Evolutionary conservation across 2,888 invertebrate species (phyloP).

Genomic region (Cryptocephalus primarius): DNA sequence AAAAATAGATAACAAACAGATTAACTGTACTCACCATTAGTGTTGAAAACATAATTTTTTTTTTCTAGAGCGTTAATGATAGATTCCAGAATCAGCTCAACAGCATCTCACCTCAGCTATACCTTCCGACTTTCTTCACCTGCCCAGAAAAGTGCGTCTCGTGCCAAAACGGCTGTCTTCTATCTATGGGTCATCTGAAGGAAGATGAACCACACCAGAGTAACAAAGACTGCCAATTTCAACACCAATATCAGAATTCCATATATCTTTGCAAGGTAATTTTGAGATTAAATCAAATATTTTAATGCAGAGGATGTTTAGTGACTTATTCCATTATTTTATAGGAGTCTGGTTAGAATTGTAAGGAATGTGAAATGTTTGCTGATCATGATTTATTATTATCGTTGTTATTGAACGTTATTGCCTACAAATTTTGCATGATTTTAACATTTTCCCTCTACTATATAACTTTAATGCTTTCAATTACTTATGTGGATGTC

Average conservation of each 20-base stretch:
- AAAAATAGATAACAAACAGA: too few species aligned
- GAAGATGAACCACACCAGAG: slow-evolving; percentile 49
- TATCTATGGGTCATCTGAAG: slow-evolving; percentile 55
- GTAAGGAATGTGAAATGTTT: too few species aligned
- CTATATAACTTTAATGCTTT: too few species aligned
- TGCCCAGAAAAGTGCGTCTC: slow-evolving; percentile 61
- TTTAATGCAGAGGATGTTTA: too few species aligned
- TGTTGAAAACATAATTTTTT: slow-evolving; percentile 1
- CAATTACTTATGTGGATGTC: too few species aligned
- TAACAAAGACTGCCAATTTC: slow-evolving; percentile 46
- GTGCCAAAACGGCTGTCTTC: slow-evolving; percentile 51
- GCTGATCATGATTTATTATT: too few species aligned
- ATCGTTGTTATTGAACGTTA: too few species aligned
- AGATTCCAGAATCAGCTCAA: slow-evolving; percentile 62
- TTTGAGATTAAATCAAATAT: slow-evolving; percentile 1
- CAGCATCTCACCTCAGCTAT: slow-evolving; percentile 49
- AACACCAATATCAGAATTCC: slow-evolving; percentile 64
- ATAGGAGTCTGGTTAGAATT: too few species aligned
- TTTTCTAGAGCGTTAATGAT: slow-evolving; percentile 51
- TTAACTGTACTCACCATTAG: too few species aligned
- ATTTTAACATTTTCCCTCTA: too few species aligned
- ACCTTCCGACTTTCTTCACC: slow-evolving; percentile 71
- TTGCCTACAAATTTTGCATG: too few species aligned
- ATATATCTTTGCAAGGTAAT: slow-evolving; percentile 50
- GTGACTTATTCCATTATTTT: too few species aligned